Conservation (phyloP, 2,888 invertebrate species). For the Itoplectis maculator region DNA sequence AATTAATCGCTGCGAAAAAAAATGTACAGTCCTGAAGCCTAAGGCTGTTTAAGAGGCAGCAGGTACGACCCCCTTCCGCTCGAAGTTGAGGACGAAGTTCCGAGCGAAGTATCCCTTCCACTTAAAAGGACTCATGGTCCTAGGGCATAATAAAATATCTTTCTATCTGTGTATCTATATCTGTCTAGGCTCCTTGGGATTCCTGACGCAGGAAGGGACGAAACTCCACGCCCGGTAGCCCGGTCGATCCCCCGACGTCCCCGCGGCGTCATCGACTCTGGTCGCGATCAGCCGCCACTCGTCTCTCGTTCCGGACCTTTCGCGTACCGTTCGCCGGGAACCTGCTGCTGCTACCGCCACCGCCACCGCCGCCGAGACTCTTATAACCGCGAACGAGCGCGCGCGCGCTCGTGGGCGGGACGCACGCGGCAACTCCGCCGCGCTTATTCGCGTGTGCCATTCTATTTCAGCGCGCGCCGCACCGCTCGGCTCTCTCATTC, state of each 20-base stretch:
- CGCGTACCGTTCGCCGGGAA: too few species aligned
- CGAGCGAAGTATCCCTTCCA: too few species aligned
- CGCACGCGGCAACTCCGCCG: constrained; percentile 76
- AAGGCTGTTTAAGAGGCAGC: too few species aligned
- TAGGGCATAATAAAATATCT: too few species aligned
- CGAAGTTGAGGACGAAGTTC: too few species aligned
- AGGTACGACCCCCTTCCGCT: too few species aligned
- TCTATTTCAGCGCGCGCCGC: constrained; percentile 81
- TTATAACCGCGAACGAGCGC: constrained; percentile 55
- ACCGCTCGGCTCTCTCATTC: constrained; percentile 81
- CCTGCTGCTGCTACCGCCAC: constrained; percentile 52
- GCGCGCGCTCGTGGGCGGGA: constrained; percentile 80
- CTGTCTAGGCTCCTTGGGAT: constrained; percentile 40
- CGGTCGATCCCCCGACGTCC: constrained; percentile 36
- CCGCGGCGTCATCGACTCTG: constrained; percentile 56
- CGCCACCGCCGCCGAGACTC: constrained; percentile 17
- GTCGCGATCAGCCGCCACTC: constrained; percentile 44
- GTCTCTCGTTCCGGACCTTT: constrained; percentile 38
- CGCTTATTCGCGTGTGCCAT: constrained; percentile 76
- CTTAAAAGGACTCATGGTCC: too few species aligned
- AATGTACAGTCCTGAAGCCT: too few species aligned
- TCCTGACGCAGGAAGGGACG: constrained; percentile 48
- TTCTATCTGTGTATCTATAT: too few species aligned
- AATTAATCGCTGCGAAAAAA: too few species aligned
- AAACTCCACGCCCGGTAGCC: constrained; percentile 52